Evolutionary conservation across 2,888 invertebrate species (phyloP), one percentile per base, ranked within the genome.

Genomic region (Erebia aethiops): DNA sequence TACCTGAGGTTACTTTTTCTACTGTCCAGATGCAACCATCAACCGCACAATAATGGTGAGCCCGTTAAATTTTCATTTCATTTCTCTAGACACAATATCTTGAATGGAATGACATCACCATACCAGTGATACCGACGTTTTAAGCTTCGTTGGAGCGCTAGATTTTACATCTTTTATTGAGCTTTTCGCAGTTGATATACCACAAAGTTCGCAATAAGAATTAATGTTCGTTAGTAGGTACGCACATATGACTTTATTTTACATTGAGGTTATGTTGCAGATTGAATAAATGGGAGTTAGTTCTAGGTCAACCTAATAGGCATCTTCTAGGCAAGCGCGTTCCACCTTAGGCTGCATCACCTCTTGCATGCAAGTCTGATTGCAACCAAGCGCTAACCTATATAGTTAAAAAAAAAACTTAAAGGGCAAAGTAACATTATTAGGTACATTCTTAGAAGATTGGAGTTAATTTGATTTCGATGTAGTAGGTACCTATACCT

Each of bases 1-100:
- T 90, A 90, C 90, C 90, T 90, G 90, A 77, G 82, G 69, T 74
- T 78, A 80, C 81, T 84, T 82, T 84, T 84, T 83, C 82, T 82
- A 84, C 87, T 87, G 87, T 87, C 81, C 77, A 76, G 75, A 75
- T 75, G 78, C 81, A 77, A 75, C 41, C 64, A 49, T 52, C 72
- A 65, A 71, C 77, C 74, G 67, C 74, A 70, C 68, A 70, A 75
- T 72, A 72, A 76, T 74, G 67, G 74, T 60, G 52, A 5, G 43
- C n/a, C 66, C 66, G 43, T 69, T 72, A 71, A 73, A 75, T 68
- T 73, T 74, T 72, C 74, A 72, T 74, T 76, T 72, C 68, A 74
- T 72, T 66, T 72, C 69, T 46, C 69, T 43, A 57, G 13, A 18
- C 54, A 21, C 41, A 18, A 18, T 13, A 51, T 58, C 41, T 64